A percentile compares a stretch with the other conserved stretches of the same genome.
Conservation (phyloP, 23 tunicate genomes). For the Ciona savignyi region DNA sequence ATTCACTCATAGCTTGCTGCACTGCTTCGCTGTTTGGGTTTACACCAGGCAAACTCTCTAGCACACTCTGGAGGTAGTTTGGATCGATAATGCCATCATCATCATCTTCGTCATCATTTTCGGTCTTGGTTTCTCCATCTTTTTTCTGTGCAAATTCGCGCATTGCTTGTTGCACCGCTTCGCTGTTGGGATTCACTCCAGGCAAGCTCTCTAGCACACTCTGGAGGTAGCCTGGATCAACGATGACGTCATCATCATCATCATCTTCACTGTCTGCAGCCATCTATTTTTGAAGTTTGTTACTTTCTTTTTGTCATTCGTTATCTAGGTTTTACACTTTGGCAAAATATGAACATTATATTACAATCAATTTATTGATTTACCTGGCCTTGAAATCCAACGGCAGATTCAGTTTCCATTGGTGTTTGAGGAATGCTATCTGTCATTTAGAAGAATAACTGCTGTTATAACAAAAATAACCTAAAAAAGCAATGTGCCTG, state of each 20-base stretch:
- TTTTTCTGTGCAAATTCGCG: constrained; percentile 49
- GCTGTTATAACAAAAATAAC: no score
- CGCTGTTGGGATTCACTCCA: constrained; percentile 87
- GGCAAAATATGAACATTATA: no score
- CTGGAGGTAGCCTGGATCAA: constrained; percentile 84
- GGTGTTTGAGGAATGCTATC: constrained; percentile 50
- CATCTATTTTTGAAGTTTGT: no score
- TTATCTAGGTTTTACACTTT: no score
- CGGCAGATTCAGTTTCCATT: constrained; percentile 39
- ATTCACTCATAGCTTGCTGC: constrained; percentile 81
- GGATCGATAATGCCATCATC: constrained; percentile 79
- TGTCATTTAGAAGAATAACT: no score
- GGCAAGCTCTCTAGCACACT: constrained; percentile 81
- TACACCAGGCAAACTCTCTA: constrained; percentile 84
- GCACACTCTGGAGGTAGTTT: constrained; percentile 74
- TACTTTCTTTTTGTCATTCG: no score
- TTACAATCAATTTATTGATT: no score
- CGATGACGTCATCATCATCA: constrained; percentile 57
- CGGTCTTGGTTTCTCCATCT: no score
- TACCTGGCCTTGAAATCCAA: constrained; percentile 13
- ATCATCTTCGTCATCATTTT: constrained; percentile 54
- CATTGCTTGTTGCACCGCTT: constrained; percentile 83
- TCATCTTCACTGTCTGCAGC: no score
- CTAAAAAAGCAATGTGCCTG: no score
- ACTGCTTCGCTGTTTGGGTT: constrained; percentile 87